Evolutionary conservation across 2,797 vertebrate genomes (phyloP).

Genomic region (Serranus cabrilla): DNA sequence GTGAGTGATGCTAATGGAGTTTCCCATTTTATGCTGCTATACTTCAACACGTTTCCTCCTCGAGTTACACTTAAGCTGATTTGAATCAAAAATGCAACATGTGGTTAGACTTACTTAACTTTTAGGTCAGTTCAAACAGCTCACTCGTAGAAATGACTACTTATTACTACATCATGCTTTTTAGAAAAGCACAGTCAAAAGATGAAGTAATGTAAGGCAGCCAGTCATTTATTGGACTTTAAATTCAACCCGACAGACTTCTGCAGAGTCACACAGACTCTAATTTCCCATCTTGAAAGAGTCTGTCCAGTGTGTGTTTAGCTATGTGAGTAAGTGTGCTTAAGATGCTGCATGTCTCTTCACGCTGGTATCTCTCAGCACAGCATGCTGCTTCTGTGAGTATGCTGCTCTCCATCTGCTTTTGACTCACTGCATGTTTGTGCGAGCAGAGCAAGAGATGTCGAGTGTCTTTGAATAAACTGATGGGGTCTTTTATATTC

Average conservation of each 20-base stretch:
- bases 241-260: constrained; percentile 45
- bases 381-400: constrained; percentile 80
- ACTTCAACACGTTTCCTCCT: constrained; percentile 45
- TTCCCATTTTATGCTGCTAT: constrained; percentile 19
- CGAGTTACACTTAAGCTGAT: constrained; percentile 33
- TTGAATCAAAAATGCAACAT: constrained; percentile 35
- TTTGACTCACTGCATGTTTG: constrained; percentile 82
- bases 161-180: constrained; percentile 12
- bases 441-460: constrained; percentile 76
- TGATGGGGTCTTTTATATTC: constrained; percentile 80
- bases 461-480: constrained; percentile 87
- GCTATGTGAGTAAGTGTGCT: constrained; percentile 84
- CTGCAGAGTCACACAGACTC: constrained; percentile 51
- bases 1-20: constrained; percentile 41
- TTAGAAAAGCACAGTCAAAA: constrained; percentile 14
- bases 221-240: constrained; percentile 50
- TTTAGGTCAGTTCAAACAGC: constrained; percentile 33
- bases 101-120: constrained; percentile 22
- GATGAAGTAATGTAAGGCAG: background rate
- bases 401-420: constrained; percentile 82
- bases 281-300: constrained; percentile 60
- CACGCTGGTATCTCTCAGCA: constrained; percentile 78
- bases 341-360: constrained; percentile 84
- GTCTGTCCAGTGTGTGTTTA: constrained; percentile 70
- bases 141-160: constrained; percentile 14